Conservation (phyloP, 2,113 vertebrate species). For the Macaca mulatta region DNA sequence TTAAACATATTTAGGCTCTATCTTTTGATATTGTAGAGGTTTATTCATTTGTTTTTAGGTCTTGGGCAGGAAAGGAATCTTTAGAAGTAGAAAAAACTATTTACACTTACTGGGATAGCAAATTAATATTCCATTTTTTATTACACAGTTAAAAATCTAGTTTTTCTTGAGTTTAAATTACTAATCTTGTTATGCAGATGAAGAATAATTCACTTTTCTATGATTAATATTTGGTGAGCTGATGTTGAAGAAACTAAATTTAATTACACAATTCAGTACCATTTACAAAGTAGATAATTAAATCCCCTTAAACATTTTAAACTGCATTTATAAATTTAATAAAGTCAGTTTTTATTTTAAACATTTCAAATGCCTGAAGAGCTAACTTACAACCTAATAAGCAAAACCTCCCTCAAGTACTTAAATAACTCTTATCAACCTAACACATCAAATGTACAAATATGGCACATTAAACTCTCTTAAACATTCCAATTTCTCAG, state of each 20-base stretch:
- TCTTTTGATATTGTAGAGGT: background rate
- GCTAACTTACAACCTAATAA: slow-evolving; percentile 35
- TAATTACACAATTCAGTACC: background rate
- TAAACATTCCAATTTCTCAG: slow-evolving; percentile 14
- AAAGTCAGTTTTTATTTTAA: slow-evolving; percentile 49
- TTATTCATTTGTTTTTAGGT: background rate
- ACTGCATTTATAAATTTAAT: slow-evolving; percentile 21
- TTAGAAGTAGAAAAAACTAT: slow-evolving; percentile 9
- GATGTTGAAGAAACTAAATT: slow-evolving; percentile 27
- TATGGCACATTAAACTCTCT: slow-evolving; percentile 29
- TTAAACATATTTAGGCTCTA: background rate
- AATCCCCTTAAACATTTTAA: slow-evolving; percentile 46
- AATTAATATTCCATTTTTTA: slow-evolving; percentile 29
- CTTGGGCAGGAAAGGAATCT: background rate
- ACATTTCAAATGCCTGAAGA: background rate
- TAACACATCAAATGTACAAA: background rate
- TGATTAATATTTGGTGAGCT: slow-evolving; percentile 55
- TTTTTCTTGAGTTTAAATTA: slow-evolving; percentile 45
- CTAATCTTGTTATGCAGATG: slow-evolving; percentile 36
- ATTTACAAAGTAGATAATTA: slow-evolving; percentile 38
- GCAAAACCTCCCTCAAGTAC: slow-evolving; percentile 13
- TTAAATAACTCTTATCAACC: slow-evolving; percentile 44
- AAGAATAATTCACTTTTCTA: slow-evolving; percentile 38
- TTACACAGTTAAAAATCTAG: slow-evolving; percentile 11
- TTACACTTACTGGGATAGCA: background rate